Base-by-base conservation (phyloP, 2,113 vertebrate genomes). In the Macrotus californicus region DNA sequence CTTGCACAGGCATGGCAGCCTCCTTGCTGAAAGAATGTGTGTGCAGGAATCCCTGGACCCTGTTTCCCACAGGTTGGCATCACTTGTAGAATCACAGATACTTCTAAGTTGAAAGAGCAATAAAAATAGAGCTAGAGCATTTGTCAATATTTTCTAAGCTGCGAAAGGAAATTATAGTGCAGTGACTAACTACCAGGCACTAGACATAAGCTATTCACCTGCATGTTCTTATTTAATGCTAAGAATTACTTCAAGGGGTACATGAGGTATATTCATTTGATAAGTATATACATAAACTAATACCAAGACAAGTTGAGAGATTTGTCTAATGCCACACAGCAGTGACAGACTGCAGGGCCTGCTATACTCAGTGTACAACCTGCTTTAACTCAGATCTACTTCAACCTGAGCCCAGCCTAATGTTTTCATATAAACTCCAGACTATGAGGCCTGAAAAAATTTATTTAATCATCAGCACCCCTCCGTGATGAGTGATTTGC, bases 91-190 rank as follows among this genome's bases (percentile, higher is more conserved):
- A 73, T 36, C 52, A 26, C 0, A n/a, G 12, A 50, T 21, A 59
- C 56, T 69, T 81, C 22, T 21, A 70, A 66, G 82, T 61, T 46
- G 18, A 22, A 92, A 83, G 48, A 93, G 76, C 67, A 79, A 84
- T 48, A 46, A 69, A 90, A 59, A 34, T 67, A 81, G 43, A 24
- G 15, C 34, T 56, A 69, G 13, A 52, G 15, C 3, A 36, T 76
- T 59, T 41, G 16, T 36, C 70, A 81, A 26, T 81, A 41, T 52
- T 81, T 24, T 79, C 56, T 89, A 14, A 16, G 26, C 36, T 13
- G 6, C n/a, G 16, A 85, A 87, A 67, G 7, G 34, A 16, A 66
- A 87, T 84, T 61, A 22, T 5, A 46, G 24, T 43, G 9, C 41
- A 19, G 4, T 73, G 39, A 73, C 41, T 31, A 50, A 31, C 26